phyloP scores from a whole-genome alignment of 2,888 invertebrate genomes.

The Parnassius glacialis region DNA sequence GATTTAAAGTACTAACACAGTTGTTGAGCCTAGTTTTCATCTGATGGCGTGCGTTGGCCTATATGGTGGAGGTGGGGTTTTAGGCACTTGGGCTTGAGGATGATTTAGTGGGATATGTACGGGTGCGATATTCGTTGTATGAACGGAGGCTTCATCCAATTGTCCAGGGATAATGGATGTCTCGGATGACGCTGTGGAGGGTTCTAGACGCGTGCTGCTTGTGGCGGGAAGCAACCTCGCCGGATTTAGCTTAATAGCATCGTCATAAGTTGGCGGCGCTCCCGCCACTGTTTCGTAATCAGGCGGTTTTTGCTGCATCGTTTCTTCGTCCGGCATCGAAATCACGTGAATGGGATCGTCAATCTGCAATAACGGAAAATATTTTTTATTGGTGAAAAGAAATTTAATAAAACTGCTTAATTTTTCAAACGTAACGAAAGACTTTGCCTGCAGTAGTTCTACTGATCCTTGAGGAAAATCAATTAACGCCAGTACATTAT shows the following conservation, averaged over 20 bases:
- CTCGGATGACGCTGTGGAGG: constrained; percentile 41
- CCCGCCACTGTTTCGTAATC: constrained; percentile 86
- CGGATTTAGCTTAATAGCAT: constrained; percentile 86
- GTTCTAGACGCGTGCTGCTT: constrained; percentile 54
- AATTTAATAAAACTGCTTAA: no score
- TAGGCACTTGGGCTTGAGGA: constrained; percentile 52
- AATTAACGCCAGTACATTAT: no score
- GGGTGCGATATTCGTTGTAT: constrained; percentile 45
- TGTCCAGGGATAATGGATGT: constrained; percentile 57
- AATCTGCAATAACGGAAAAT: constrained; percentile 68
- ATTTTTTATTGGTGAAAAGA: neutral
- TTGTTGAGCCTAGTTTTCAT: constrained; percentile 58
- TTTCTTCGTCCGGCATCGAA: constrained; percentile 80
- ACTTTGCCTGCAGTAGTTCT: no score
- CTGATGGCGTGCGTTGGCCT: constrained; percentile 74
- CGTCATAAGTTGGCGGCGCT: constrained; percentile 86
- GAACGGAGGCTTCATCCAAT: constrained; percentile 38
- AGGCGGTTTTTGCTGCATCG: constrained; percentile 85
- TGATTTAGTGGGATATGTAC: constrained; percentile 55
- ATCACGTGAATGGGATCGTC: constrained; percentile 85
- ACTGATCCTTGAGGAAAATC: no score
- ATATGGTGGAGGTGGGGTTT: constrained; percentile 76
- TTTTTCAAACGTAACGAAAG: no score
- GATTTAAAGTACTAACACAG: constrained; percentile 63
- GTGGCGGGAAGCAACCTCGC: constrained; percentile 73